Evolutionary conservation across 2,113 vertebrate genomes (phyloP).

Genomic region (Rhinopithecus roxellana): DNA sequence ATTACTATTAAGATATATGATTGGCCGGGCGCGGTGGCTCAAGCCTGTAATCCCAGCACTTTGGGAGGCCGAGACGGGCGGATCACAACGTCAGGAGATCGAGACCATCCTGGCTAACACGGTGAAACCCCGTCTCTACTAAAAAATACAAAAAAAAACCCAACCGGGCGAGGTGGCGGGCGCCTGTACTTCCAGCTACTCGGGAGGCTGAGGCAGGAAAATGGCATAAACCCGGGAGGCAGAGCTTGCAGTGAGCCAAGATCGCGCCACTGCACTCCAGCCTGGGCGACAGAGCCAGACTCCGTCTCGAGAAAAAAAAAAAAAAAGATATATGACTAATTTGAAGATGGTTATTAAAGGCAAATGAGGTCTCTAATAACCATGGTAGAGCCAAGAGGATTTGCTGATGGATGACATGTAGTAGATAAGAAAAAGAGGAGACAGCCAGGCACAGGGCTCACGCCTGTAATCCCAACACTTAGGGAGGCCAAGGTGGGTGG

Average conservation of each 20-base stretch:
- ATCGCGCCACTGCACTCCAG: too few relatives aligned
- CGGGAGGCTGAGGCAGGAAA: too few relatives aligned
- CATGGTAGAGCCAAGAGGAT: background rate
- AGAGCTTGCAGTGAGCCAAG: too few relatives aligned
- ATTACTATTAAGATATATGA: background rate
- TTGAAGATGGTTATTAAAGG: background rate
- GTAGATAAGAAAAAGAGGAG: background rate
- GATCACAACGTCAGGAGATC: too few relatives aligned
- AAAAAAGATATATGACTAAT: background rate
- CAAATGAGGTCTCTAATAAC: background rate
- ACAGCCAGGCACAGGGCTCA: background rate
- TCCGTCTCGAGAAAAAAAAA: too few relatives aligned
- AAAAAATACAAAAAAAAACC: too few relatives aligned
- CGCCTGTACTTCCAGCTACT: too few relatives aligned
- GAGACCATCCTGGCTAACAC: fast-evolving
- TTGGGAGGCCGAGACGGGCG: too few relatives aligned
- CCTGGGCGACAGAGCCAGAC: too few relatives aligned
- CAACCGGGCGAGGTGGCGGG: too few relatives aligned
- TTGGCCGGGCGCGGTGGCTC: background rate
- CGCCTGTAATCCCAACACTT: background rate
- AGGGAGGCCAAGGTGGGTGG: background rate
- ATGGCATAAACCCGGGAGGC: too few relatives aligned
- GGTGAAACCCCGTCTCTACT: fast-evolving
- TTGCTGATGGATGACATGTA: background rate
- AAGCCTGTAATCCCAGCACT: too few relatives aligned